Conservation (phyloP, 2,113 vertebrate species). For the Anolis carolinensis region DNA sequence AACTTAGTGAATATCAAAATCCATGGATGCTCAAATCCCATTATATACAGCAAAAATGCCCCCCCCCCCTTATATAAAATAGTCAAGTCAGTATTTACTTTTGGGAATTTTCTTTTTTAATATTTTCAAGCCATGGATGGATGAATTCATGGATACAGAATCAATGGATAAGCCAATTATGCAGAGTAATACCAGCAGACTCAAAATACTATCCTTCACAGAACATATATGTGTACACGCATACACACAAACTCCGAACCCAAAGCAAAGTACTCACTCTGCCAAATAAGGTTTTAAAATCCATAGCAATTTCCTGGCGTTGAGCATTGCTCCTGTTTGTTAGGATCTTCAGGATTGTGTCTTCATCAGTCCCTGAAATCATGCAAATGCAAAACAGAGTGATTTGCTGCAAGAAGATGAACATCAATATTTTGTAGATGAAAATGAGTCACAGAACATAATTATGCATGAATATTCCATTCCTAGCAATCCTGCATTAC, state of each 20-base stretch:
- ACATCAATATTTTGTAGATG: neutral
- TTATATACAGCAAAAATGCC: too few relatives aligned
- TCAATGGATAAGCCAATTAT: too few relatives aligned
- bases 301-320: constrained; percentile 86
- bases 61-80: too few relatives aligned
- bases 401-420: constrained; percentile 29
- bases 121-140: too few relatives aligned
- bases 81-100: too few relatives aligned
- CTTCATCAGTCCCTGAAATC: constrained; percentile 91
- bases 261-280: constrained; percentile 78
- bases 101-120: too few relatives aligned
- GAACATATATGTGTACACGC: neutral
- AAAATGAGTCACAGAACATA: neutral
- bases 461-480: neutral
- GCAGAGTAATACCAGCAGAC: neutral
- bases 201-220: neutral
- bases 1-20: too few relatives aligned
- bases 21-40: too few relatives aligned
- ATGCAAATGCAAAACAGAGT: constrained; percentile 28
- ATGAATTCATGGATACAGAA: too few relatives aligned
- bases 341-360: constrained; percentile 85
- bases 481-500: neutral
- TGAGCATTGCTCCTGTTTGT: constrained; percentile 87
- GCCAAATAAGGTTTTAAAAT: constrained; percentile 89
- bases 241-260: neutral